phyloP scores from a whole-genome alignment of 2,888 invertebrate species.

The Entomobrya multifasciata region DNA sequence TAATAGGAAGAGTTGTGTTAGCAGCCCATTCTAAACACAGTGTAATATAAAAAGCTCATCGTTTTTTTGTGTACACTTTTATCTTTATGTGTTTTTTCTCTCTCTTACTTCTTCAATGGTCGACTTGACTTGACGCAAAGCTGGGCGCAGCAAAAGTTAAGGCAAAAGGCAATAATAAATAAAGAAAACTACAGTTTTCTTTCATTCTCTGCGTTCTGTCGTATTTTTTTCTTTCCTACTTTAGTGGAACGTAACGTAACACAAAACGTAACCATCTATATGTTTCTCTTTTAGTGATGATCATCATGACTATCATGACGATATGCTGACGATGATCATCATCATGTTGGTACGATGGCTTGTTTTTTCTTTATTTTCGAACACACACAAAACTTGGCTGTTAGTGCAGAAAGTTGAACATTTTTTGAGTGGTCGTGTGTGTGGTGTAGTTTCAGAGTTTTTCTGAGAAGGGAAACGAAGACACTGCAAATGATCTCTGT shows the following conservation, averaged over 20 bases:
- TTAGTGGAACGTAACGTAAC: not conserved
- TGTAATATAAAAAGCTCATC: slow-evolving; percentile 3
- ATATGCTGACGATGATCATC: not conserved
- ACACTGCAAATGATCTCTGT: slow-evolving; percentile 1
- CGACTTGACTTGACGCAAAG: not conserved
- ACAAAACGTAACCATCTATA: slow-evolving; percentile 10
- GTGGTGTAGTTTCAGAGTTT: not conserved
- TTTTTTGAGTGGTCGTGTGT: slow-evolving; percentile 49
- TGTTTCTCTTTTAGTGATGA: slow-evolving; percentile 25
- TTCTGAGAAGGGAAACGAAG: not conserved
- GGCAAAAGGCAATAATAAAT: slow-evolving; percentile 45
- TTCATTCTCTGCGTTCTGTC: slow-evolving; percentile 52
- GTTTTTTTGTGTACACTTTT: slow-evolving; percentile 31
- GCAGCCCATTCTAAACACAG: not conserved
- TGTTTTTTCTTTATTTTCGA: slow-evolving; percentile 34
- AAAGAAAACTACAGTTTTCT: slow-evolving; percentile 47
- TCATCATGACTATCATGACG: slow-evolving; percentile 3
- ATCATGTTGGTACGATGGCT: too few relatives aligned
- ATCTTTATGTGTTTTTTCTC: slow-evolving; percentile 48
- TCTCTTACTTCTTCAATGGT: not conserved
- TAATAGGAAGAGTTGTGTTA: not conserved
- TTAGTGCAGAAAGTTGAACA: slow-evolving; percentile 54
- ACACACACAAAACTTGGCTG: slow-evolving; percentile 55
- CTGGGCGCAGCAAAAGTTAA: slow-evolving; percentile 34
- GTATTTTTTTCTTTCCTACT: not conserved